Conservation (phyloP, 1,140 invertebrate species). For the Harpegnathos saltator region DNA sequence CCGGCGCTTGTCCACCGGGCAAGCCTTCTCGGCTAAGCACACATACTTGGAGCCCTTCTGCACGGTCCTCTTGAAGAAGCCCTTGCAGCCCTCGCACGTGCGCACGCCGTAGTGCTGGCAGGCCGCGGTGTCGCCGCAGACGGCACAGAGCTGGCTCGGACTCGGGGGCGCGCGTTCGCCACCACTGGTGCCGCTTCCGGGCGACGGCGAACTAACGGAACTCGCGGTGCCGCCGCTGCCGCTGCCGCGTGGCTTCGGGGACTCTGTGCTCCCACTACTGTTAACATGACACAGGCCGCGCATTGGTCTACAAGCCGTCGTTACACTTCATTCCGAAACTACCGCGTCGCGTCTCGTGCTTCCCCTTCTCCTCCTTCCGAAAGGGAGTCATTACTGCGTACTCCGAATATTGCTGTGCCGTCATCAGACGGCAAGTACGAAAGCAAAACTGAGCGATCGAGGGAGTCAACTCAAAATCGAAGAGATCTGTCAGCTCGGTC, state of each 20-base stretch:
- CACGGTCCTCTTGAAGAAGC: constrained; percentile 98
- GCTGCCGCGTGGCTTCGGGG: constrained; percentile 84
- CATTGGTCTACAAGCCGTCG: constrained; percentile 50
- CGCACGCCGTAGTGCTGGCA: constrained; percentile 99
- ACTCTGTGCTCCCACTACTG: constrained; percentile 84
- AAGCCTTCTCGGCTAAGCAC: constrained; percentile 98
- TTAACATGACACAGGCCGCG: constrained; percentile 39
- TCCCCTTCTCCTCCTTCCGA: no score
- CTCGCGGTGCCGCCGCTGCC: constrained; percentile 70
- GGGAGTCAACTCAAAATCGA: no score
- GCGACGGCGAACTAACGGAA: constrained; percentile 80
- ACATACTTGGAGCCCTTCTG: constrained; percentile 99
- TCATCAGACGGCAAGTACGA: no score
- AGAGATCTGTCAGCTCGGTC: no score
- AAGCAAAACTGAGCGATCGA: no score
- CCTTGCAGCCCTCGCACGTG: constrained; percentile 99
- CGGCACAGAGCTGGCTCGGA: constrained; percentile 96
- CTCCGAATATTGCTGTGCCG: no score
- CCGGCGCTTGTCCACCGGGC: constrained; percentile 99
- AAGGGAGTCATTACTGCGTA: no score
- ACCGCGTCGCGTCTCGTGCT: constrained; percentile 16
- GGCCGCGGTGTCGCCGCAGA: constrained; percentile 99
- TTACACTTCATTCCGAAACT: constrained; percentile 19
- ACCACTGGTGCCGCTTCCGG: constrained; percentile 80
- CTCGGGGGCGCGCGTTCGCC: constrained; percentile 89